Conservation (phyloP, 2,113 vertebrate genomes). For the Myrmecobius fasciatus region DNA sequence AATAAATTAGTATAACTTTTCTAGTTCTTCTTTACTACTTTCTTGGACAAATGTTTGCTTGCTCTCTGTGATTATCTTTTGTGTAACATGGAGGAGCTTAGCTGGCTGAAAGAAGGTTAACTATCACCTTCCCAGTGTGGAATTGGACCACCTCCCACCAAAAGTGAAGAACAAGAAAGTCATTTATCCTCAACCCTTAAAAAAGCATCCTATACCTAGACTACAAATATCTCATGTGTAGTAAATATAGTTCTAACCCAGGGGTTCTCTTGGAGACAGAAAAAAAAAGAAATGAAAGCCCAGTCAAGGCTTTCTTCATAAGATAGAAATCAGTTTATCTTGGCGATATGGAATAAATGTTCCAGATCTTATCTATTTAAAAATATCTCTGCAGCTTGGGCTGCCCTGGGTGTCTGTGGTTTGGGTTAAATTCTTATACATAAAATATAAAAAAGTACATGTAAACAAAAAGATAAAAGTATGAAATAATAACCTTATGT, state of each 20-base stretch:
- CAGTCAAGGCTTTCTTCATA: neutral
- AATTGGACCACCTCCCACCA: neutral
- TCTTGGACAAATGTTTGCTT: neutral
- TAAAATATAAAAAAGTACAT: neutral
- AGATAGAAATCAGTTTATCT: neutral
- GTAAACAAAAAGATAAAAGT: neutral
- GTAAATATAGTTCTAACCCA: neutral
- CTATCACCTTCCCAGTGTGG: neutral
- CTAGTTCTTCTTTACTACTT: neutral
- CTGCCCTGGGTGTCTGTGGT: neutral
- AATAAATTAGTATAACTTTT: neutral
- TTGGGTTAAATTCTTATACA: neutral
- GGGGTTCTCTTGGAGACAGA: neutral
- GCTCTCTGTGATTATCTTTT: neutral
- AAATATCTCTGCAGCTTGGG: neutral
- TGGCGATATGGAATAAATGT: neutral
- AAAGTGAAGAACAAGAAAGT: neutral
- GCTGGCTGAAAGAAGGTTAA: neutral
- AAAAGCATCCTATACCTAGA: neutral
- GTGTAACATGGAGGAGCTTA: neutral
- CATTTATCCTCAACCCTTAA: neutral
- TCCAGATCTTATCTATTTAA: neutral
- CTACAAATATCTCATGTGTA: neutral
- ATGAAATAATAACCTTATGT: neutral
- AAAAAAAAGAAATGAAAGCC: neutral